Base-by-base conservation (phyloP, 2,888 invertebrate species). In the Zygothrica quintamaculata region DNA sequence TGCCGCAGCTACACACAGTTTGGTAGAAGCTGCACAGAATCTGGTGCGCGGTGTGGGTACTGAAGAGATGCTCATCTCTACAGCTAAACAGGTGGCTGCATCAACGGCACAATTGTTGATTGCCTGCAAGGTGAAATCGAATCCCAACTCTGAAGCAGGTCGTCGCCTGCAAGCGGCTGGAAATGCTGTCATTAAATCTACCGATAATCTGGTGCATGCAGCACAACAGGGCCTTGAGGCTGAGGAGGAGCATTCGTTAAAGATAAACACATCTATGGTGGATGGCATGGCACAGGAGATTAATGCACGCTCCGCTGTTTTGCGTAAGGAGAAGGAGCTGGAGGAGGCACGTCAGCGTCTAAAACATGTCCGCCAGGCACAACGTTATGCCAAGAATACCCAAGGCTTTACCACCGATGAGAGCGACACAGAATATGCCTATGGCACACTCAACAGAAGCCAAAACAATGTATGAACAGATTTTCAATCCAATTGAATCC, bases 81-180 rank as follows among this genome's bases (percentile, higher is more conserved):
- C 98, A 12, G 99, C 99, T 1, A 95, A 98, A 84, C 97, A 97
- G 92, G 98, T 99, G 6, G 99, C 99, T 4, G 96, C 97, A 47
- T 97, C 98, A 0, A 99, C 99, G 0, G 99, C 99, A 0, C 99
- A 99, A 89, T 92, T 99, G 55, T 92, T 99, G 50, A 98, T 99
- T 40, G 99, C 99, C 0, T 99, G 99, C 92, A 98, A 99, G 93
- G 99, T 99, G 58, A 99, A 99, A 91, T 98, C 99, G 0, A 99
- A 99, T 92, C 96, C 97, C 0, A 96, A 98, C 64, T 97, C 98
- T 5, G 97, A 97, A 77, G 96, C 97, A 5, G 99, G 98, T 46
- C 95, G 97, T 40, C 94, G 99, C 8, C 92, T 99, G 33, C 95
- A 98, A 91, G 94, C 96, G 9, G 99, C 99, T 0, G 99, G 99